Evolutionary conservation across 2,888 invertebrate species (phyloP).

Genomic region (Cephus pygmeus): DNA sequence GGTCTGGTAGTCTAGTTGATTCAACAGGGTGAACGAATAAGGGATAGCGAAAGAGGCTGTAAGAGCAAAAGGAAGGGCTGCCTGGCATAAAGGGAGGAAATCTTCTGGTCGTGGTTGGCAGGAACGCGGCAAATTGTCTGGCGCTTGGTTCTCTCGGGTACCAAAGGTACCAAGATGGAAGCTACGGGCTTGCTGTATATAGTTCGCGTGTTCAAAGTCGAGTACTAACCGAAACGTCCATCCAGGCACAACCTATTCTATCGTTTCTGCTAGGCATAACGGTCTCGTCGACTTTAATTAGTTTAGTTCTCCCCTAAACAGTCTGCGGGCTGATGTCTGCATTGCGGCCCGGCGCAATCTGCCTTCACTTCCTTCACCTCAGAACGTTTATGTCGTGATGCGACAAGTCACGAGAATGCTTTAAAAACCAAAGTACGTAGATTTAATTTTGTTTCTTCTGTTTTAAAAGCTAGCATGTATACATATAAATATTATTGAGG

Average conservation of each 20-base stretch:
- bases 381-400: neutral
- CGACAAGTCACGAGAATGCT: neutral
- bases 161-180: neutral
- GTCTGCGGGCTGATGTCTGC: constrained; percentile 6
- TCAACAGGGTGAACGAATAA: too few species aligned
- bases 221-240: constrained; percentile 2
- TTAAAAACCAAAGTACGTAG: too few species aligned
- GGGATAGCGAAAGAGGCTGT: too few species aligned
- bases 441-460: too few species aligned
- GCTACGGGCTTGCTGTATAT: neutral
- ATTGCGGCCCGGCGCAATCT: neutral
- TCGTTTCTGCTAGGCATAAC: constrained; percentile 5
- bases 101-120: neutral
- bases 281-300: constrained; percentile 3
- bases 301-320: constrained; percentile 8
- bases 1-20: too few species aligned
- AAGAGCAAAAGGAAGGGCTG: too few species aligned
- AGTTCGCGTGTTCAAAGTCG: constrained; percentile 5
- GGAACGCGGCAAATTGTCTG: neutral
- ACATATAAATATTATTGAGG: too few species aligned
- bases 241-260: neutral
- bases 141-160: too few species aligned
- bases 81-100: too few species aligned
- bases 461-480: too few species aligned
- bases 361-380: neutral